Evolutionary conservation across 1,140 invertebrate species (phyloP).

Genomic region (Sinella curviseta): DNA sequence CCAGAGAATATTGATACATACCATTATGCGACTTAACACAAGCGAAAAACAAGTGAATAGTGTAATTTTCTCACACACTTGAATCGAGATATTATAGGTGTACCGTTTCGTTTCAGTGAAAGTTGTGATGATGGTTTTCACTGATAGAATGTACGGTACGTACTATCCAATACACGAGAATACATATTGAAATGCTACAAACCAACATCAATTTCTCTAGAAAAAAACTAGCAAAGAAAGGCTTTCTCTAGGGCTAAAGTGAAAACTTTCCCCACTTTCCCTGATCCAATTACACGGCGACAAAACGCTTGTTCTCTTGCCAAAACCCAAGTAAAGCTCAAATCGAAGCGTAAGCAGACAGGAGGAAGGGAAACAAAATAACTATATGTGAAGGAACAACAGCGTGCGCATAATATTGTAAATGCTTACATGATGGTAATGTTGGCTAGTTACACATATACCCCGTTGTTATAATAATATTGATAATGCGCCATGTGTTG

Average conservation of each 20-base stretch:
- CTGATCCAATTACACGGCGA: conserved; percentile 19
- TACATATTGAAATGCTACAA: conserved; percentile 18
- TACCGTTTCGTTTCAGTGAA: too few relatives aligned
- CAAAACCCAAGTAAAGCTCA: not conserved
- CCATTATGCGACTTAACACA: too few relatives aligned
- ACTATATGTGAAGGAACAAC: not conserved
- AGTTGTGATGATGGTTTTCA: too few relatives aligned
- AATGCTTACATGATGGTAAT: too few relatives aligned
- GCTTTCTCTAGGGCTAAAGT: conserved; percentile 17
- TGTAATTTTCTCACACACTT: too few relatives aligned
- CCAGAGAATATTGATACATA: too few relatives aligned
- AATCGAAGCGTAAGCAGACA: conserved; percentile 1
- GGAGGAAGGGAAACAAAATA: not conserved
- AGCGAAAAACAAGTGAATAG: too few relatives aligned
- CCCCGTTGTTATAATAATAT: not conserved
- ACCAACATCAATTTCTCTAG: not conserved
- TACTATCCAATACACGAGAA: not conserved
- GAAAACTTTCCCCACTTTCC: conserved; percentile 25
- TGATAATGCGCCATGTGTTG: not conserved
- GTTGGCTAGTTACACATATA: too few relatives aligned
- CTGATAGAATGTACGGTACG: too few relatives aligned
- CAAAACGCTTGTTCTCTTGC: conserved; percentile 15
- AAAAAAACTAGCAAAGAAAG: conserved; percentile 1
- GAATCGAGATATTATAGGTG: too few relatives aligned
- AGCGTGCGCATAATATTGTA: not conserved